These are phyloP conservation scores for Terebella lapidaria DNA, from an alignment of 2,888 invertebrate species.

Conservation along the genomic window DNA sequence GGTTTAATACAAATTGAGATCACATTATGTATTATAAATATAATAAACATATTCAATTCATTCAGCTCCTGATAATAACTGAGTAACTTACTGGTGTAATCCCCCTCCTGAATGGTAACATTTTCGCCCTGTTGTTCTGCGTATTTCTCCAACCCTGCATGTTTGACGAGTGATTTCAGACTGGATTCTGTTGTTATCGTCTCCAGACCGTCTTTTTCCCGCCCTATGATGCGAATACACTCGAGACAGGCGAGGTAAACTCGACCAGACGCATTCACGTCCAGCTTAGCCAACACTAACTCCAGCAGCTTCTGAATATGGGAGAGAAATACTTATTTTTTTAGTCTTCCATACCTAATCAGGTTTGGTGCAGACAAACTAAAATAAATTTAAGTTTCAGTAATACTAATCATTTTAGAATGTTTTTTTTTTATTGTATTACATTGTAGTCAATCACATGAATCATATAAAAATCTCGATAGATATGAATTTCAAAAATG, in stretches of 20 bases:
- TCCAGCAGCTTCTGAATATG: slow-evolving; percentile 21
- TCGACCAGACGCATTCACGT: slow-evolving; percentile 1
- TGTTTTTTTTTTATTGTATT: no score
- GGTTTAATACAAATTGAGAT: no score
- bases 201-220: slow-evolving; percentile 45
- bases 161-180: slow-evolving; percentile 35
- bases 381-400: no score
- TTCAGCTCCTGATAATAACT: no score
- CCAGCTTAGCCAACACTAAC: slow-evolving; percentile 13
- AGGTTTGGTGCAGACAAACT: no score
- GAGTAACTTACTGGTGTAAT: slow-evolving; percentile 34
- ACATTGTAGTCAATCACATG: no score
- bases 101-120: slow-evolving; percentile 35
- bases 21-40: no score
- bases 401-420: no score
- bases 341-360: no score
- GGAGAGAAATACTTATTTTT: background rate
- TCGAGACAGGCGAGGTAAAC: slow-evolving; percentile 34
- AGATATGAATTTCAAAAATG: no score
- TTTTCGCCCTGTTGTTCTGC: slow-evolving; percentile 33
- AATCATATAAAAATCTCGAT: no score
- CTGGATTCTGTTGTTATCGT: slow-evolving; percentile 35
- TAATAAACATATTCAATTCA: no score
- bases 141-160: slow-evolving; percentile 42
- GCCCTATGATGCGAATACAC: slow-evolving; percentile 42